These are phyloP conservation scores for Sphyrna mokarran DNA, from an alignment of 2,113 vertebrate genomes.

Conservation along the genomic window DNA sequence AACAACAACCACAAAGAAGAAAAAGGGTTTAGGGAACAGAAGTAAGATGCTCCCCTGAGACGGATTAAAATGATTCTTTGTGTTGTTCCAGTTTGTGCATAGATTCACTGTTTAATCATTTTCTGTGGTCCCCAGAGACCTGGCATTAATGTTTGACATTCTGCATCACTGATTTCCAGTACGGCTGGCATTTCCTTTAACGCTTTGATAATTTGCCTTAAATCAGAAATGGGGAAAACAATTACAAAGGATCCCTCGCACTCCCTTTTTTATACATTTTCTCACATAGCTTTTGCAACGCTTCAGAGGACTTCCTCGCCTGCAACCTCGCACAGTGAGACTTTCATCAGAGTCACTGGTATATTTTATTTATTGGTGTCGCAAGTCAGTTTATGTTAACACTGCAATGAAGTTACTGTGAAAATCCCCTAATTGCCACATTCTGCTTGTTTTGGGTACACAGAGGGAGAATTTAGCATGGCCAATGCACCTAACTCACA, in stretches of 20 bases:
- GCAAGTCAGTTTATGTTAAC: too few species aligned
- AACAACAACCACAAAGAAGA: neutral
- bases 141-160: constrained; percentile 35
- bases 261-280: neutral
- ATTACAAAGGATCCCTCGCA: neutral
- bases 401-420: too few species aligned
- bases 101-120: constrained; percentile 37
- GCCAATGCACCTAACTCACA: too few species aligned
- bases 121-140: constrained; percentile 24
- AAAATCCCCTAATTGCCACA: too few species aligned
- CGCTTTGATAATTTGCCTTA: constrained; percentile 17
- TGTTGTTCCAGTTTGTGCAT: neutral
- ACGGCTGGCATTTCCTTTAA: neutral
- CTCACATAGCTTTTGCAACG: too few species aligned
- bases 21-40: neutral
- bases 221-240: neutral
- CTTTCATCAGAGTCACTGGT: neutral
- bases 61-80: constrained; percentile 27
- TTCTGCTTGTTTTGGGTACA: too few species aligned
- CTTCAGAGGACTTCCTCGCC: neutral
- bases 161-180: constrained; percentile 9
- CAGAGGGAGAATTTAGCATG: too few species aligned
- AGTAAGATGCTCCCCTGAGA: neutral
- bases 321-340: neutral
- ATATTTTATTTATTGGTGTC: too few species aligned